Percentiles rank a stretch among this genome's conserved stretches.
Conservation (phyloP, 2,113 vertebrate species). For the Salvelinus sp. region DNA sequence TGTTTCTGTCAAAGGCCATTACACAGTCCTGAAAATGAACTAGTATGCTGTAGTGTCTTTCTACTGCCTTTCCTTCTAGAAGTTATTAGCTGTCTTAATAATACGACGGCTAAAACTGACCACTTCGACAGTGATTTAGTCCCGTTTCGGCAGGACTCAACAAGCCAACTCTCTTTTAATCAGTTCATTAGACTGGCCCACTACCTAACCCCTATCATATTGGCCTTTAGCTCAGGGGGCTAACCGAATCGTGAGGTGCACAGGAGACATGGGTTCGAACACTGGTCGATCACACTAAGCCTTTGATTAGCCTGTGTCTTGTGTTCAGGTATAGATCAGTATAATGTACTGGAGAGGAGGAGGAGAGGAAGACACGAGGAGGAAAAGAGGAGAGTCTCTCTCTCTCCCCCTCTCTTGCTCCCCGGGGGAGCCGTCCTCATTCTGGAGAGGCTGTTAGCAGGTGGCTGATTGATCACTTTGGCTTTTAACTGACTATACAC, state of each 20-base stretch:
- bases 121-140: slow-evolving; percentile 36
- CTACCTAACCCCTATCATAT: too few relatives aligned
- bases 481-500: slow-evolving; percentile 39
- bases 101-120: slow-evolving; percentile 20
- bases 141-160: slow-evolving; percentile 40
- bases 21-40: slow-evolving; percentile 17
- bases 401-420: too few relatives aligned
- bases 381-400: too few relatives aligned
- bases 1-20: slow-evolving; percentile 56
- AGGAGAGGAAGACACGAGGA: too few relatives aligned
- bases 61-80: slow-evolving; percentile 13
- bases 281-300: too few relatives aligned
- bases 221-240: too few relatives aligned
- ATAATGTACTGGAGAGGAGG: too few relatives aligned
- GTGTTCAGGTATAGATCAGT: too few relatives aligned
- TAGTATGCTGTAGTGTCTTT: background rate
- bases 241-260: too few relatives aligned
- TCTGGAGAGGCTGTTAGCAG: slow-evolving; percentile 2
- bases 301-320: too few relatives aligned
- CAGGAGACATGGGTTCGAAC: too few relatives aligned
- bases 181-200: slow-evolving; percentile 33
- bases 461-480: slow-evolving; percentile 61
- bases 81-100: slow-evolving; percentile 23
- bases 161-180: slow-evolving; percentile 48
- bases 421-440: too few relatives aligned